Base-by-base conservation (phyloP, 2,797 vertebrate genomes). In the Lagocephalus sceleratus region DNA sequence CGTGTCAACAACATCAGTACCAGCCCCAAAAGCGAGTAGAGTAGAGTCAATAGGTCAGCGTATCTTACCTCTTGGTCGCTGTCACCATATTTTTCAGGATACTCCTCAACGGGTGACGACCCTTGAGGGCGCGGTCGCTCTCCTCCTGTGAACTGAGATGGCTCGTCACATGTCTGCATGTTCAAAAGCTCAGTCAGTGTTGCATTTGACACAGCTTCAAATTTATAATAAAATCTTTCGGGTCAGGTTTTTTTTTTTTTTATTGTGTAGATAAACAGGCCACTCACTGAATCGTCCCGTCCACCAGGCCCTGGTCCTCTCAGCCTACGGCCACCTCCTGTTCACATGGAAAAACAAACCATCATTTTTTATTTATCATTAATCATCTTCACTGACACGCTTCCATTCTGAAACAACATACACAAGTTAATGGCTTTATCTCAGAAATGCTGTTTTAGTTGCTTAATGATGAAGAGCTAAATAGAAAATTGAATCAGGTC, bases 21-120 rank as follows among this genome's bases (percentile, higher is more conserved):
- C n/a, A n/a, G n/a, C n/a, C n/a, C n/a, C n/a, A n/a, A n/a, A n/a
- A n/a, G n/a, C n/a, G n/a, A n/a, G n/a, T n/a, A n/a, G n/a, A n/a
- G n/a, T n/a, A n/a, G n/a, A n/a, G n/a, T n/a, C n/a, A n/a, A n/a
- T n/a, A 40, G 38, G 10, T 16, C 4, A 40, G 11, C 15, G 38
- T 40, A 12, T 3, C 15, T 47, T 84, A 93, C 97, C 92, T 92
- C 88, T 80, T 88, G 87, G 70, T 88, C 85, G 52, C 78, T 77
- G 65, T 85, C 84, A 0, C 25, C 57, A 78, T 90, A 90, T 42
- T 91, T 87, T 11, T 91, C 92, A 1, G 87, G 81, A 59, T 76
- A 95, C 63, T 99, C 97, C 35, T 97, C 97, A 47, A 98, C 91
- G 0, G 97, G 97, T 3, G 97, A 99, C 15, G 97, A 99, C 57